phyloP scores from a whole-genome alignment of 2,888 invertebrate species.

The Agrilus mali region DNA sequence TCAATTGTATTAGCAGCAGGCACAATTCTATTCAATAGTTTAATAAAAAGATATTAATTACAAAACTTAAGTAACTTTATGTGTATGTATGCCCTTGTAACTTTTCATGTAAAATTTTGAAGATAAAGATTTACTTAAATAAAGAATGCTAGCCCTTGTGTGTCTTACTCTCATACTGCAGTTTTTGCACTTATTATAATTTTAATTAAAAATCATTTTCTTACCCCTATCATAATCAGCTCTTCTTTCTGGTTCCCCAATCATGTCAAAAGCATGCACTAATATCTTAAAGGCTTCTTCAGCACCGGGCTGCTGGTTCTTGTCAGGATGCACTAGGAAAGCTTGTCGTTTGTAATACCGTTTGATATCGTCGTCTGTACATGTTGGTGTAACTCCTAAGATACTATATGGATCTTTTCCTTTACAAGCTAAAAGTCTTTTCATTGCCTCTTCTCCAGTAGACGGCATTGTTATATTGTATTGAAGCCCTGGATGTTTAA shows the following conservation, averaged over 20 bases:
- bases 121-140: too few species aligned
- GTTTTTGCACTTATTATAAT: too few species aligned
- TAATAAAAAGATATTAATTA: background rate
- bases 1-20: too few species aligned
- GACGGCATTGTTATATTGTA: slow-evolving; percentile 72
- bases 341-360: slow-evolving; percentile 90
- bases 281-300: slow-evolving; percentile 95
- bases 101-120: too few species aligned
- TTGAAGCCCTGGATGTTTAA: slow-evolving; percentile 44
- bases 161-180: too few species aligned
- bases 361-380: slow-evolving; percentile 87
- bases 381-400: slow-evolving; percentile 64
- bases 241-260: slow-evolving; percentile 70
- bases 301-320: slow-evolving; percentile 88
- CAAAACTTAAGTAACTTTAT: background rate
- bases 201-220: slow-evolving; percentile 1
- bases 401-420: slow-evolving; percentile 89
- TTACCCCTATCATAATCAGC: slow-evolving; percentile 32
- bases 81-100: too few species aligned
- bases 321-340: slow-evolving; percentile 90
- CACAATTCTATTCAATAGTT: too few species aligned
- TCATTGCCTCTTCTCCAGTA: slow-evolving; percentile 92
- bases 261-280: slow-evolving; percentile 89
- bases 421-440: slow-evolving; percentile 80
- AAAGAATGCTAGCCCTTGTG: too few species aligned